Base-by-base conservation (phyloP, 2,888 invertebrate species). In the Lamellibrachia satsuma region DNA sequence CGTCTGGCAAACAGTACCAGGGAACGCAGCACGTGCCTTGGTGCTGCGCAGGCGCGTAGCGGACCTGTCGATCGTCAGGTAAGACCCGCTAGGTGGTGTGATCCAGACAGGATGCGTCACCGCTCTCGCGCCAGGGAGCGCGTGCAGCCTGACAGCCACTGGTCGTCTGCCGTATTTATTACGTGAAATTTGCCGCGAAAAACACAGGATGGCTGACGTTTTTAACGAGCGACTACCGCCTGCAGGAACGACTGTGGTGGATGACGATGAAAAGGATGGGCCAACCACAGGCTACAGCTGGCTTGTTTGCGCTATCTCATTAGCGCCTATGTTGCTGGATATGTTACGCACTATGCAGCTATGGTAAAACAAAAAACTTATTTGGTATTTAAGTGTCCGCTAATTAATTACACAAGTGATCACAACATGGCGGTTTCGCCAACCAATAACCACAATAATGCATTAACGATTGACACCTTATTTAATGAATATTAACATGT, bases 131-230 rank as follows among this genome's bases (percentile, higher is more conserved):
- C 22, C 15, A 15, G 75, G 22, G 22, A 15, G 75, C 75, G 22
- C 75, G 75, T 75, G 22, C 75, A n/a, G 75, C 6, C 75, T 15
- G 75, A 75, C 75, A 75, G 22, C 75, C 75, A 6, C 75, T 75
- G n/a, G 22, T 22, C 75, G 75, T 75, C 75, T 15, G 75, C 75
- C 15, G 75, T 22, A 75, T 22, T 75, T 75, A 22, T 75, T 75
- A 75, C 75, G 11, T 75, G 75, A 75, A 75, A 75, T 75, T 75
- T 75, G 75, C 75, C 75, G 75, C 75, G 75, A 75, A 75, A 75
- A 75, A 11, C 75, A n/a, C 22, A 75, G 22, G 75, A 22, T 75
- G 75, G 75, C 75, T 22, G 75, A 22, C 75, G 75, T 75, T 75
- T 75, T 75, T 75, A 75, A 3, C n/a, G 15, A 22, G 22, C 22